A percentile compares a stretch with the other conserved stretches of the same genome.
phyloP scores from a whole-genome alignment of 2,797 vertebrate genomes.

The Megaceryle alcyon region DNA sequence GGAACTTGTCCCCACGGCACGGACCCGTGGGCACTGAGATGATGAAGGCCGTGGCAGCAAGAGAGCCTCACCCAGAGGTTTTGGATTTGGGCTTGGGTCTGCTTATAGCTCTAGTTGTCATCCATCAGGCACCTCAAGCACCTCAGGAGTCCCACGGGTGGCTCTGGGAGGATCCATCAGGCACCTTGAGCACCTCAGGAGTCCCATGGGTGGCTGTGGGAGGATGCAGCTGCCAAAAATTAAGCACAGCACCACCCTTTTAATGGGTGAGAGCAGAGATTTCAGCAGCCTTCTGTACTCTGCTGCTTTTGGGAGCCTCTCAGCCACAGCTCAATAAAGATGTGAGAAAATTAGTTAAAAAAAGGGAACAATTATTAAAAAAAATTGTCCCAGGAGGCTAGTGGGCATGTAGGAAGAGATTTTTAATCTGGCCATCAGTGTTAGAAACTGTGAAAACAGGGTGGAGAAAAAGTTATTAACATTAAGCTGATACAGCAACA shows the following conservation, averaged over 20 bases:
- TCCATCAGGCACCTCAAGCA: neutral
- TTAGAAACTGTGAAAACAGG: neutral
- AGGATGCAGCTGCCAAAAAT: neutral
- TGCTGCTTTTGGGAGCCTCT: neutral
- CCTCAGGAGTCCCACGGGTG: too few species aligned
- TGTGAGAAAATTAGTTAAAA: neutral
- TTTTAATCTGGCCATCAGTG: neutral
- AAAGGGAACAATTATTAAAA: neutral
- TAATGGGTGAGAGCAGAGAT: neutral
- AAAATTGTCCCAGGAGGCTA: neutral
- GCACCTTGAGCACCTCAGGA: neutral
- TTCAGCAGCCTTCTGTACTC: neutral
- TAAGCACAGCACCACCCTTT: neutral
- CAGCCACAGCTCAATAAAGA: neutral
- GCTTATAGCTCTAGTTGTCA: neutral
- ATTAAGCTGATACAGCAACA: neutral
- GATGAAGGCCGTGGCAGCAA: neutral
- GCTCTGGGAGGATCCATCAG: too few species aligned
- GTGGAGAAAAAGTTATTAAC: rapidly evolving
- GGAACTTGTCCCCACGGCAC: neutral
- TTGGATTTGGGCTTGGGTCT: neutral
- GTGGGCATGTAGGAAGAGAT: neutral
- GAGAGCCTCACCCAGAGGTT: neutral
- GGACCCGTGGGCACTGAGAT: neutral
- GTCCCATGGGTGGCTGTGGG: neutral